Conservation (phyloP, 2,888 invertebrate genomes). For the Ctena decussata region DNA sequence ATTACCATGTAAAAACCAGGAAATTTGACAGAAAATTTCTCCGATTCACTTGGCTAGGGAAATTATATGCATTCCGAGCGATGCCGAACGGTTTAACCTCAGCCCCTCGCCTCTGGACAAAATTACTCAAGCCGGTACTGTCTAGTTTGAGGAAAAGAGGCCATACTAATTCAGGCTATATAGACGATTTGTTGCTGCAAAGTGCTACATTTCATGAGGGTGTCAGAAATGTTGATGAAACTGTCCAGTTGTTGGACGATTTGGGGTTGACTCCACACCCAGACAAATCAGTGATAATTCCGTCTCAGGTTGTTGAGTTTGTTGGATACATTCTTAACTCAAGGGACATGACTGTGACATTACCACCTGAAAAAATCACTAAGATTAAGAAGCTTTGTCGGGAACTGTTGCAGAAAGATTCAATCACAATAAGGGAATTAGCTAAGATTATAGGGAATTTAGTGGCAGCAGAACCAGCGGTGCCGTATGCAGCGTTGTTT, state of each 20-base stretch:
- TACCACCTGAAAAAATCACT: neutral
- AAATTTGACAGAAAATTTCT: neutral
- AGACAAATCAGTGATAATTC: constrained; percentile 42
- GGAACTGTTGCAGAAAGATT: neutral
- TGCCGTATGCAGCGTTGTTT: constrained; percentile 47
- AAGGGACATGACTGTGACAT: neutral
- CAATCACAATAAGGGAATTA: constrained; percentile 38
- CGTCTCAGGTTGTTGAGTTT: constrained; percentile 31
- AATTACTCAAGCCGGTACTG: neutral
- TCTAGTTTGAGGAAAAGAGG: no score
- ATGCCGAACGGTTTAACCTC: neutral
- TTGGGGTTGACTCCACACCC: no score
- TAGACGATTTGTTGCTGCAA: no score
- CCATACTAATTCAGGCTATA: no score
- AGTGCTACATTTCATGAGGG: no score
- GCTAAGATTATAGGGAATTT: constrained; percentile 55
- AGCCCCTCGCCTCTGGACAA: neutral
- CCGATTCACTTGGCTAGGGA: neutral
- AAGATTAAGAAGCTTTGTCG: neutral
- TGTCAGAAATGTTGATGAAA: no score
- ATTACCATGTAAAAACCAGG: neutral
- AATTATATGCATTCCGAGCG: neutral
- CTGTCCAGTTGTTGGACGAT: no score
- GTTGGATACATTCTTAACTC: constrained; percentile 41
- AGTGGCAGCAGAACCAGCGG: constrained; percentile 55